A percentile compares a stretch with the other conserved stretches of the same genome.
phyloP scores from a whole-genome alignment of 2,888 invertebrate genomes.

The Mythimna vitellina region DNA sequence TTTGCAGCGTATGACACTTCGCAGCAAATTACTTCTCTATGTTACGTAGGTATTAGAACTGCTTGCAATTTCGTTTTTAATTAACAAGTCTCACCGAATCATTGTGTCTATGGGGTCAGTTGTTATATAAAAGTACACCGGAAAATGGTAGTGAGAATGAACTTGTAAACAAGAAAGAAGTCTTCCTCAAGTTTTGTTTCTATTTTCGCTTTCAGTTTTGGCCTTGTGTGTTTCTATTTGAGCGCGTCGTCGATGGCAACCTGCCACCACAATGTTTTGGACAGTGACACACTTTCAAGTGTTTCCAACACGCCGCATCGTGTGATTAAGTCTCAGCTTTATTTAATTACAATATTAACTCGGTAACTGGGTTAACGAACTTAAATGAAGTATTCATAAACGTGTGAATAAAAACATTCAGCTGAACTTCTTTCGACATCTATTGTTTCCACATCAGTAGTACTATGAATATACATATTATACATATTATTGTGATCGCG shows the following conservation, averaged over 20 bases:
- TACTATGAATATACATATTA: slow-evolving; percentile 63
- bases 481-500: slow-evolving; percentile 65
- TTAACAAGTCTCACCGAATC: slow-evolving; percentile 34
- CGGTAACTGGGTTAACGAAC: slow-evolving; percentile 90
- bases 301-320: slow-evolving; percentile 67
- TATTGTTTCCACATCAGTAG: slow-evolving; percentile 74
- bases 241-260: slow-evolving; percentile 79
- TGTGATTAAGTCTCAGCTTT: slow-evolving; percentile 75
- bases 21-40: not conserved
- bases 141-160: slow-evolving; percentile 53
- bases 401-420: slow-evolving; percentile 83
- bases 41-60: slow-evolving; percentile 23
- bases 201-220: slow-evolving; percentile 85
- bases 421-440: slow-evolving; percentile 78
- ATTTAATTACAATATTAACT: slow-evolving; percentile 84
- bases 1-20: not conserved
- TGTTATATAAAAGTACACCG: slow-evolving; percentile 44
- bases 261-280: slow-evolving; percentile 86
- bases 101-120: slow-evolving; percentile 12
- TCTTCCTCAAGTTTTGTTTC: slow-evolving; percentile 70
- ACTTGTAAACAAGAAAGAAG: slow-evolving; percentile 64
- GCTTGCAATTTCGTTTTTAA: slow-evolving; percentile 46
- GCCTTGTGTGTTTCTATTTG: slow-evolving; percentile 86
- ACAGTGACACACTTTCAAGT: slow-evolving; percentile 83
- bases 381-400: slow-evolving; percentile 77